phyloP scores from a whole-genome alignment of 2,797 vertebrate genomes.

The Microcaecilia unicolor region DNA sequence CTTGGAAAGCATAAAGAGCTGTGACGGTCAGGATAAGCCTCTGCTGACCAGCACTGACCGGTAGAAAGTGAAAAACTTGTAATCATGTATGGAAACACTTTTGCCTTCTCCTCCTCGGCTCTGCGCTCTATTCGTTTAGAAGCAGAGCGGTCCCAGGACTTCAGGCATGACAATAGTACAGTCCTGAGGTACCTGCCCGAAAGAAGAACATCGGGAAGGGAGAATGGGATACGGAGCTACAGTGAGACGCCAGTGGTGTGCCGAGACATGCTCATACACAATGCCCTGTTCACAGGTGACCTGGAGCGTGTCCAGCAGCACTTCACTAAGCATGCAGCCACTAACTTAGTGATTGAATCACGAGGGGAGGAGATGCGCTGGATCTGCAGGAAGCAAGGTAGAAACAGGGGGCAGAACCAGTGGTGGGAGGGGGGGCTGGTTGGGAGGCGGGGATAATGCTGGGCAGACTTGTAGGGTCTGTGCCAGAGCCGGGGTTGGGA shows the following conservation, averaged over 20 bases:
- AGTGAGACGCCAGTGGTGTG: slow-evolving; percentile 42
- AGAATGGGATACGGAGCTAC: slow-evolving; percentile 20
- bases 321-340: slow-evolving; percentile 54
- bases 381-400: slow-evolving; percentile 55
- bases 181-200: slow-evolving; percentile 28
- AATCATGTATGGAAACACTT: slow-evolving; percentile 43
- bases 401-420: too few relatives aligned
- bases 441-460: too few relatives aligned
- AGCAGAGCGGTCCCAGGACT: slow-evolving; percentile 31
- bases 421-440: too few relatives aligned
- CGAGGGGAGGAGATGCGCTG: slow-evolving; percentile 74
- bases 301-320: slow-evolving; percentile 57
- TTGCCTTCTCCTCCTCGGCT: slow-evolving; percentile 44
- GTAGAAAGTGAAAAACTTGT: too few relatives aligned
- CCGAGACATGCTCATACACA: slow-evolving; percentile 74
- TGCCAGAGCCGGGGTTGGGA: too few relatives aligned
- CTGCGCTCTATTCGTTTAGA: slow-evolving; percentile 44
- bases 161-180: slow-evolving; percentile 2
- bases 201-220: too few relatives aligned
- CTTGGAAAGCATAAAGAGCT: too few relatives aligned
- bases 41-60: too few relatives aligned
- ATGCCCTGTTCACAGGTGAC: slow-evolving; percentile 79
- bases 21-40: too few relatives aligned
- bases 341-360: slow-evolving; percentile 70
- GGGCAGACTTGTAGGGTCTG: too few relatives aligned